Evolutionary conservation across 1,140 invertebrate species (phyloP), one percentile per base, ranked within the genome.

Genomic region (Formica selysi): DNA sequence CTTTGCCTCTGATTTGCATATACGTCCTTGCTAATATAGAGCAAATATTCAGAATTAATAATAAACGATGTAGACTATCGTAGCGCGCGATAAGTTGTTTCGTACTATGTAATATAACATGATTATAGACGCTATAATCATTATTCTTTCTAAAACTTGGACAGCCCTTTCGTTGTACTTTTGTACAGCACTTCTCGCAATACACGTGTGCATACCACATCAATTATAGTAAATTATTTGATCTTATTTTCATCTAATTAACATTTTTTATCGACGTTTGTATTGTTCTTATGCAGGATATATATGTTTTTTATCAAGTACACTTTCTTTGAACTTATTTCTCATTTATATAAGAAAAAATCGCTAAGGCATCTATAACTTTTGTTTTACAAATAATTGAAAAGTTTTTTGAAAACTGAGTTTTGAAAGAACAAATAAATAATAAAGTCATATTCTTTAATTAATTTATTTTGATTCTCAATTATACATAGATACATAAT

Each of bases 1-100:
- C 13, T 57, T 29, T 13, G 36, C 3, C 44, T 73, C 19, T 57
- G 16, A 79, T 79, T 81, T 73, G 38, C n/a, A 61, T 59, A 44
- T 29, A 38, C n/a, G 32, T 32, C 32, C 32, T 36, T 44, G 16
- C 10, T 44, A 41, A 41, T 11, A 5, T 11, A 13, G 22, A 67
- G 0, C 8, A 16, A 32, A 61, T 83, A 62, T 73, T 73, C 38
- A n/a, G 26, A n/a, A 73, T 73, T 83, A 73, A 73, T 81, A 73
- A 83, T 61, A 83, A 83, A 83, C n/a, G 29, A 32, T 38, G 38
- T 8, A 16, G 19, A 61, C 29, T 41, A 57, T 8, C 54, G n/a
- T 13, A 29, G 36, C 36, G 19, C 36, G 44, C 64, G 36, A 32
- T 29, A 61, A 71, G 36, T 44, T 61, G 26, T 71, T 59, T 32